Base-by-base conservation (phyloP, 35 echinoderm and acorn worm genomes). In the Acanthaster planci region DNA sequence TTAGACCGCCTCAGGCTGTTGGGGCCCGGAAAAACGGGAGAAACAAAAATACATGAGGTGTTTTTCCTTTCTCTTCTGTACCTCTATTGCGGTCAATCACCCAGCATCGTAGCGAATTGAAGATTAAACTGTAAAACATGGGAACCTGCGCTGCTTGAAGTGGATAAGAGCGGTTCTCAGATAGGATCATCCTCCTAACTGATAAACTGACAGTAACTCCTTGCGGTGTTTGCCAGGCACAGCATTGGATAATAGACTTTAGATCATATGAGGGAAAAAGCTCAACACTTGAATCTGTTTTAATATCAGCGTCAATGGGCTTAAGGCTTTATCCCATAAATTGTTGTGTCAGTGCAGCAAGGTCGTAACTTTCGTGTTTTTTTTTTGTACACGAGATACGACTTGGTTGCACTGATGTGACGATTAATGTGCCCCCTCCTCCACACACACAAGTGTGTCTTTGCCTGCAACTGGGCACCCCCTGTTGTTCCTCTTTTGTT, bases 21-120 rank as follows among this genome's bases (percentile, higher is more conserved):
- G 26, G 7, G 26, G 29, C 64, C 30, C 34, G 26, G 64, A 26
- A 72, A 72, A 26, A 35, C 18, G 30, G 64, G 9, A 23, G 7
- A 34, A 15, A 72, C 22, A 72, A 27, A 29, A 72, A 72, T 72
- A 72, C 23, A 27, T 12, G 0, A 34, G 14, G 7, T 72, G 26
- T 68, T 72, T 7, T 67, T 67, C 27, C 27, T 67, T 72, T 31
- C 30, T 26, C 27, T 59, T 14, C 7, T 7, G 56, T 18, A 26
- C 27, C 30, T 26, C 34, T 72, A 72, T 72, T 72, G 64, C 64
- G 64, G 64, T 72, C 64, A 72, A 34, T 72, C 23, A 72, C 64
- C 64, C 64, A 72, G 26, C 64, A 72, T 30, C 19, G 21, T 21
- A 72, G 64, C 23, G 26, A 72, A 26, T 72, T 21, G 26, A 72